These are phyloP conservation scores for Prosopocoilus inquinatus DNA, from an alignment of 2,888 invertebrate species.

Conservation along the genomic window DNA sequence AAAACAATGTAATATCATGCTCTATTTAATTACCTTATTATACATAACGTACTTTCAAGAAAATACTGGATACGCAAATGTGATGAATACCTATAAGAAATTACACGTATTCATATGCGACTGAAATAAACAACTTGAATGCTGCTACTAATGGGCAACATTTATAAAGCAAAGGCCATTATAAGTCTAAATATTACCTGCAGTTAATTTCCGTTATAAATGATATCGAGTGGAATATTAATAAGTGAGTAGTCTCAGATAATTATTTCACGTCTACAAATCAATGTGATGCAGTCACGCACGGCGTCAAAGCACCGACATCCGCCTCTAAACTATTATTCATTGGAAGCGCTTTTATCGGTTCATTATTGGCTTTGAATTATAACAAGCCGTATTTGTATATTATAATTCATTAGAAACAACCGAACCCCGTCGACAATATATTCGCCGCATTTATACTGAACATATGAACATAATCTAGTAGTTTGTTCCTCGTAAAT, in stretches of 20 bases:
- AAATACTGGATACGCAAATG: no score
- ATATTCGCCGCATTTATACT: conserved; percentile 15
- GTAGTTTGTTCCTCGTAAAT: conserved; percentile 13
- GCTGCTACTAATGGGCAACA: conserved; percentile 20
- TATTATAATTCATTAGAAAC: conserved; percentile 10
- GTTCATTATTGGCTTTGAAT: conserved; percentile 15
- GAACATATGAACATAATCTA: conserved; percentile 16
- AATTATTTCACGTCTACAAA: conserved; percentile 34
- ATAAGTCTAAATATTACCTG: conserved; percentile 29
- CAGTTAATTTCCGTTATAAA: conserved; percentile 31
- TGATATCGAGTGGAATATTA: conserved; percentile 30
- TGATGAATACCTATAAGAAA: no score
- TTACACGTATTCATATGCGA: not conserved
- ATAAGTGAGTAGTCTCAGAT: conserved; percentile 28
- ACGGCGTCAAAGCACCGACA: conserved; percentile 26
- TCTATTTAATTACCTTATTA: no score
- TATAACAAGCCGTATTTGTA: conserved; percentile 16
- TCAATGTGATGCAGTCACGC: conserved; percentile 26
- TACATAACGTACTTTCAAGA: no score
- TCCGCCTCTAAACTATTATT: conserved; percentile 18
- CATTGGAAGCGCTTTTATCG: conserved; percentile 16
- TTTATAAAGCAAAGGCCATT: conserved; percentile 26
- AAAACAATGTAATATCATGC: no score
- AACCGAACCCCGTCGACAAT: conserved; percentile 9
- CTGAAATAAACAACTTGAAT: not conserved